Evolutionary conservation across 2,888 invertebrate genomes (phyloP), one percentile per base, ranked within the genome.

Genomic region (Pediacus dermestoides): DNA sequence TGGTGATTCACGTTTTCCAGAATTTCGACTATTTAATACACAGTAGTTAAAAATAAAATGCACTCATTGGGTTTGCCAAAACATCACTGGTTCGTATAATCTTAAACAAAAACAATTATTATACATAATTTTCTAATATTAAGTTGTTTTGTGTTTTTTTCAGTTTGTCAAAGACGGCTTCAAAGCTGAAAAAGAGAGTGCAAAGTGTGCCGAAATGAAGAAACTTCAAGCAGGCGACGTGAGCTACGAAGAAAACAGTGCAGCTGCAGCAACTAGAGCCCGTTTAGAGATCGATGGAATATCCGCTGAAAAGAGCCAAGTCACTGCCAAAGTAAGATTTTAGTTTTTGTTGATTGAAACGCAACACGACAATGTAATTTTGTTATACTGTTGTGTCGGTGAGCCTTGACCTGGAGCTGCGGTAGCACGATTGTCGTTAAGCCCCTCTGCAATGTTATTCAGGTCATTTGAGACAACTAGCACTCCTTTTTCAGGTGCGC

Each of bases 231-330:
- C 89, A 14, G 88, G 88, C 21, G 89, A 89, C 60, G 70, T 89
- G 53, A 85, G 85, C 42, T 89, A 86, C 66, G 84, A 87, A 58
- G 87, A 88, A 69, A 81, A 82, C 49, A 82, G 79, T 58, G 82
- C 87, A 25, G 83, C 86, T 23, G 82, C 85, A 15, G 87, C 89
- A 9, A 78, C 84, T 47, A 79, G 84, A 52, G 84, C 88, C 48
- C 75, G 87, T 50, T 71, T 90, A 46, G 89, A 90, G 69, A 76
- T 88, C 44, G 89, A 90, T 62, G 90, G 90, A 27, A 77, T 90
- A 44, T 85, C 85, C 13, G 85, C 90, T 1, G 89, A 92, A 70
- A 87, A 90, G 68, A 85, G 86, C 63, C 82, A 86, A 49, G 82
- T 90, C 41, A 78, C 84, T 51, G 80, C 85, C 53, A 85, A 89